Percentiles rank a stretch among this genome's conserved stretches.
Evolutionary conservation across 1,140 invertebrate species (phyloP).

Genomic region (Orchestia grillus): DNA sequence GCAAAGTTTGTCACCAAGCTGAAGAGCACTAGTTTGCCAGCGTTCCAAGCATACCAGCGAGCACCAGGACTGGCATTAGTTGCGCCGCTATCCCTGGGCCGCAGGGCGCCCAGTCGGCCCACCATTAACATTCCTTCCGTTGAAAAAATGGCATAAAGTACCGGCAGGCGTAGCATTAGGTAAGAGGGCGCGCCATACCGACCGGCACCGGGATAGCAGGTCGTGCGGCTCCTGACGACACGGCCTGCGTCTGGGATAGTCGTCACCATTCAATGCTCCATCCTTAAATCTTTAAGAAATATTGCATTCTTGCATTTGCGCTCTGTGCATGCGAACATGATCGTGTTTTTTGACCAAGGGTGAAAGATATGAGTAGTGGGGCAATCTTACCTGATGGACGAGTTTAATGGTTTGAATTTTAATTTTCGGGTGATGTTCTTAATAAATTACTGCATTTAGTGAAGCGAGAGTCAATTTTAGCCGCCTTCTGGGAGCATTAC

Average conservation of each 20-base stretch:
- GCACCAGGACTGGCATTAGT: constrained; percentile 50
- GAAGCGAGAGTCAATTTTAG: too few relatives aligned
- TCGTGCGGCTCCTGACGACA: constrained; percentile 7
- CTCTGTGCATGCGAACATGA: not conserved
- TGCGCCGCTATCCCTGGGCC: constrained; percentile 54
- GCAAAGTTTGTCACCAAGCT: constrained; percentile 10
- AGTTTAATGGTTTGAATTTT: too few relatives aligned
- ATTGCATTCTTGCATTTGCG: not conserved
- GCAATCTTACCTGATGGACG: too few relatives aligned
- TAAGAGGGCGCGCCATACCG: constrained; percentile 53
- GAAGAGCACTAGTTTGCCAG: constrained; percentile 14
- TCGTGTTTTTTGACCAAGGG: too few relatives aligned
- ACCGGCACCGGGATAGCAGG: constrained; percentile 8
- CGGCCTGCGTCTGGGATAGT: not conserved
- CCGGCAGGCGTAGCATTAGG: constrained; percentile 54
- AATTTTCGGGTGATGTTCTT: too few relatives aligned
- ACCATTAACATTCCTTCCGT: constrained; percentile 55
- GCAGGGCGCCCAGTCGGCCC: constrained; percentile 23
- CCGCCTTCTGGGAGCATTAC: too few relatives aligned
- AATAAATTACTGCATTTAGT: too few relatives aligned
- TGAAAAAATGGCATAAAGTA: constrained; percentile 57
- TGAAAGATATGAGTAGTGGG: too few relatives aligned
- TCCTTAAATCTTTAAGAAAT: not conserved
- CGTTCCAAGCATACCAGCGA: constrained; percentile 48
- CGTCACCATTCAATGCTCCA: not conserved